Evolutionary conservation across 2,113 vertebrate species (phyloP).

Genomic region (Stegostoma tigrinum): DNA sequence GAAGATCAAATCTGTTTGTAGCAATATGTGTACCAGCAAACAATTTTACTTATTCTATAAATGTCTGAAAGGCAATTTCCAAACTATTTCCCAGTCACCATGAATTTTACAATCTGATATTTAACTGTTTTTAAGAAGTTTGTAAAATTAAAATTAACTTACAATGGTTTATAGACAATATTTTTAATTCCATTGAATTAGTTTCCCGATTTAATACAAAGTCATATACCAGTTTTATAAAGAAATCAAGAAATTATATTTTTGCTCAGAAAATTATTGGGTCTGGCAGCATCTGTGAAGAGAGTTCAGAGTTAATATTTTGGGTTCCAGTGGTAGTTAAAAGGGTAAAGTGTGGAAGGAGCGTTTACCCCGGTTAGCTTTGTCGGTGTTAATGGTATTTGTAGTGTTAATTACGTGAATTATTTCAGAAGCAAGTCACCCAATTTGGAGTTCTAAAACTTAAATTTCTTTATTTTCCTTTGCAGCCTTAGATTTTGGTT

Average conservation of each 20-base stretch:
- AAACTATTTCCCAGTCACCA: neutral
- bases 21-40: neutral
- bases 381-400: too few relatives aligned
- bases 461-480: neutral
- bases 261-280: neutral
- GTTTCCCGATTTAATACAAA: neutral
- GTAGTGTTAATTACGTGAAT: too few relatives aligned
- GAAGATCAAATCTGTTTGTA: neutral
- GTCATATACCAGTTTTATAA: too few relatives aligned
- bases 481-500: neutral
- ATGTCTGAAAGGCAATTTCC: too few relatives aligned
- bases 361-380: too few relatives aligned
- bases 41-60: neutral
- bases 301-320: too few relatives aligned
- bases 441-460: too few relatives aligned
- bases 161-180: neutral
- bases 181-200: neutral
- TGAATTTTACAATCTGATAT: neutral
- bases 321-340: too few relatives aligned
- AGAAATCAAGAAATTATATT: neutral
- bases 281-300: too few relatives aligned
- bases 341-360: too few relatives aligned
- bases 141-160: neutral
- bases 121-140: neutral
- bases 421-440: too few relatives aligned